Conservation (phyloP, 30 jellyfish, hydroid and myxozoan genomes). For the Aurelia coerulea region DNA sequence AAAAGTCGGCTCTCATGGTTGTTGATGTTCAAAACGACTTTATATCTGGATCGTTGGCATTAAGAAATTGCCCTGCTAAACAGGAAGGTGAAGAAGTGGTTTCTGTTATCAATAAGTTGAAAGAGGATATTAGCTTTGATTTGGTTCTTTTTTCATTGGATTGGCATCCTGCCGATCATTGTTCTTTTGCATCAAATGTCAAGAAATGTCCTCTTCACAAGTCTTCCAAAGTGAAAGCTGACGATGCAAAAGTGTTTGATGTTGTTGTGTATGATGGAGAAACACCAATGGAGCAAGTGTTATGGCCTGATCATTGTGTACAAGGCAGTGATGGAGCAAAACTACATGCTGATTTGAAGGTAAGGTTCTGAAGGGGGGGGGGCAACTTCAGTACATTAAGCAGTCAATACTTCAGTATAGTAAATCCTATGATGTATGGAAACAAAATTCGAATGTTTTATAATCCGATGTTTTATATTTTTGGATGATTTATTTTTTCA, state of each 20-base stretch:
- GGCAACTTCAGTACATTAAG: too few relatives aligned
- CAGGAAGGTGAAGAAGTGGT: constrained; percentile 97
- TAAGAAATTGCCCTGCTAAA: constrained; percentile 87
- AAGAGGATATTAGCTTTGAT: constrained; percentile 52
- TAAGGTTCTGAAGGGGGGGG: constrained; percentile 8
- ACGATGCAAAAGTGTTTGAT: constrained; percentile 64
- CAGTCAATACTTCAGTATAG: too few relatives aligned
- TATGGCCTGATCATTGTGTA: constrained; percentile 98
- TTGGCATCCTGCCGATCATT: constrained; percentile 97
- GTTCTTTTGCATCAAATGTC: constrained; percentile 84
- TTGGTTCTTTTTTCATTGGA: constrained; percentile 72
- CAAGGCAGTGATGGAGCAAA: constrained; percentile 96
- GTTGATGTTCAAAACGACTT: constrained; percentile 98
- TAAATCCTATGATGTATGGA: too few relatives aligned
- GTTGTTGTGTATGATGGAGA: constrained; percentile 80
- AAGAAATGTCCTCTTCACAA: constrained; percentile 75
- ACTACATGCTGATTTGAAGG: constrained; percentile 85
- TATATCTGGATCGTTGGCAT: constrained; percentile 93
- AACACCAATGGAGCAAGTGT: constrained; percentile 67
- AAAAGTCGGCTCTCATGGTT: constrained; percentile 69
- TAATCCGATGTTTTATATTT: too few relatives aligned
- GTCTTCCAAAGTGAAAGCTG: constrained; percentile 47
- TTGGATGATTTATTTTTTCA: too few relatives aligned
- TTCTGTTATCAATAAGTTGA: constrained; percentile 65
- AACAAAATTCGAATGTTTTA: too few relatives aligned